Percentiles rank a stretch among this genome's conserved stretches.
Evolutionary conservation across 2,888 invertebrate genomes (phyloP).

Genomic region (Caenorhabditis sp.): DNA sequence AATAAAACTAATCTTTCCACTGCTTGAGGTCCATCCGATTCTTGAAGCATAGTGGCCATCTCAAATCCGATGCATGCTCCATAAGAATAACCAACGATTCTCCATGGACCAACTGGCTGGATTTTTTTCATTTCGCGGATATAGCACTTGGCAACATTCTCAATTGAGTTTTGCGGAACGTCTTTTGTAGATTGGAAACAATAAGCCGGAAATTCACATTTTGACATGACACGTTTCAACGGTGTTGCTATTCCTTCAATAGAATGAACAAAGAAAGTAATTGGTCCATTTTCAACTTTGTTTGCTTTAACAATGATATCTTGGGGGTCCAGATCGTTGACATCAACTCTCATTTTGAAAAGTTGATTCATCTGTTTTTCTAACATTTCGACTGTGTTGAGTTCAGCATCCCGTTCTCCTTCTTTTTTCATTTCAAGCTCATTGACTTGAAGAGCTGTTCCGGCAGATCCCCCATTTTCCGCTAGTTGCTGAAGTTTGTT

Average conservation of each 20-base stretch:
- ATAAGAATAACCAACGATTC: slow-evolving; percentile 95
- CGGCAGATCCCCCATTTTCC: slow-evolving; percentile 79
- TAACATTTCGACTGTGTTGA: slow-evolving; percentile 79
- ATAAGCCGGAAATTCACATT: slow-evolving; percentile 85
- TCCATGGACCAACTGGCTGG: slow-evolving; percentile 91
- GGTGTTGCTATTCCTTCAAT: slow-evolving; percentile 89
- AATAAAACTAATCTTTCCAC: slow-evolving; percentile 88
- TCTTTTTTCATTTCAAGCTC: slow-evolving; percentile 81
- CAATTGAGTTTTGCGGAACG: slow-evolving; percentile 82
- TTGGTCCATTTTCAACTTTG: slow-evolving; percentile 79
- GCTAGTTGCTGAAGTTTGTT: slow-evolving; percentile 87
- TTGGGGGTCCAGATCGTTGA: slow-evolving; percentile 85
- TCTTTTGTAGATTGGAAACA: slow-evolving; percentile 82
- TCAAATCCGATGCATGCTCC: slow-evolving; percentile 96
- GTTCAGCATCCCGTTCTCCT: slow-evolving; percentile 78
- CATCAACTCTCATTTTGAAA: slow-evolving; percentile 83
- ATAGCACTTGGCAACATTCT: slow-evolving; percentile 80
- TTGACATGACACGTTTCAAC: slow-evolving; percentile 86
- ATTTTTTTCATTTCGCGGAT: slow-evolving; percentile 88
- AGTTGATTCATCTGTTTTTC: slow-evolving; percentile 83
- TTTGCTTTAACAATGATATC: slow-evolving; percentile 82
- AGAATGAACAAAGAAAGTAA: slow-evolving; percentile 88
- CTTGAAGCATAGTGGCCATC: slow-evolving; percentile 92
- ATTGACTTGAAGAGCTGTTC: slow-evolving; percentile 77
- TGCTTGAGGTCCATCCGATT: slow-evolving; percentile 80